Conservation (phyloP, 2,888 invertebrate species). For the Patella ulyssiponensis region DNA sequence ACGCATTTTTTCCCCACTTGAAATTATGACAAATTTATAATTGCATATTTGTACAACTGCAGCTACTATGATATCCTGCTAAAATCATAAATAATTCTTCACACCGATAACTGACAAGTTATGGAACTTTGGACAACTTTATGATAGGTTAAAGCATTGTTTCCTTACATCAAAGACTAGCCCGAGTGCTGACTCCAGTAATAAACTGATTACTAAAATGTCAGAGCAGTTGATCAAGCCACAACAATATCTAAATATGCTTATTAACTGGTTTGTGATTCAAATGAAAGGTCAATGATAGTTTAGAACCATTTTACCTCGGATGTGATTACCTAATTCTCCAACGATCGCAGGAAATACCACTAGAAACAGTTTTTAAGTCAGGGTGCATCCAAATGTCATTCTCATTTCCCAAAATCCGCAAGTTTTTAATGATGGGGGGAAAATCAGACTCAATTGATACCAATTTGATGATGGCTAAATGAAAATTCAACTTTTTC, state of each 20-base stretch:
- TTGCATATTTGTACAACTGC: no score
- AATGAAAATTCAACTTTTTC: constrained; percentile 7
- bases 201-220: constrained; percentile 41
- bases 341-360: constrained; percentile 29
- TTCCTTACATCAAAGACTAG: constrained; percentile 7
- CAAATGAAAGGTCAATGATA: constrained; percentile 39
- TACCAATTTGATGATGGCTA: constrained; percentile 5
- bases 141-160: constrained; percentile 11
- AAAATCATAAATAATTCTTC: constrained; percentile 9
- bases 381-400: constrained; percentile 12
- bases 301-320: constrained; percentile 26
- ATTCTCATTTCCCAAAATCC: constrained; percentile 11
- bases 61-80: background rate
- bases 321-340: constrained; percentile 40
- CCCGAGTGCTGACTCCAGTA: background rate
- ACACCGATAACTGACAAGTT: constrained; percentile 6
- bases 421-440: background rate
- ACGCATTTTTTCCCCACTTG: no score
- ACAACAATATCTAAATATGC: constrained; percentile 28
- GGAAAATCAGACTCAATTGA: constrained; percentile 5
- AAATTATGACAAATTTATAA: no score
- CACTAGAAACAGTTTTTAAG: background rate
- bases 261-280: constrained; percentile 43
- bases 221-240: constrained; percentile 33
- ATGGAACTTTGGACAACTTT: constrained; percentile 12